phyloP scores from a whole-genome alignment of 1,140 invertebrate species.

The Trichogramma pretiosum region DNA sequence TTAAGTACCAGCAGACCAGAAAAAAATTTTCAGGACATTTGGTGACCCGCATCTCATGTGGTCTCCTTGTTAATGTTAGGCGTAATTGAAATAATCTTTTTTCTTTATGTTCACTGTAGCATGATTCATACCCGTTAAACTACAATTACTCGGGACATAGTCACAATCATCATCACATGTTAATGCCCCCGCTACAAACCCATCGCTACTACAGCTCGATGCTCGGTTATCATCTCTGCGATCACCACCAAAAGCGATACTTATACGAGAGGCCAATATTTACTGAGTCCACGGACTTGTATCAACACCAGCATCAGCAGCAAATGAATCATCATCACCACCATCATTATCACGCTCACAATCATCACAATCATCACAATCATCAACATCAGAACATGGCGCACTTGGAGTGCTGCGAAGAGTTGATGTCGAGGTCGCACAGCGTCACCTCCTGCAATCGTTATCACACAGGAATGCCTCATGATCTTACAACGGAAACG shows the following conservation, averaged over 20 bases:
- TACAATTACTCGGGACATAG: too few species aligned
- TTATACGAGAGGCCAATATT: conserved; percentile 38
- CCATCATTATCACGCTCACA: neutral
- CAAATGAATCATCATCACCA: conserved; percentile 5
- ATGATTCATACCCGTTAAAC: too few species aligned
- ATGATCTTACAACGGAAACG: conserved; percentile 47
- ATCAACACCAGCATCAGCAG: conserved; percentile 6
- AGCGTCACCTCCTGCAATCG: conserved; percentile 38
- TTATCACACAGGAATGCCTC: conserved; percentile 38
- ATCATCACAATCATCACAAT: conserved; percentile 7
- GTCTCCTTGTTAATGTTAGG: too few species aligned
- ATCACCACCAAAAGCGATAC: conserved; percentile 41
- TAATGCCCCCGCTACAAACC: too few species aligned
- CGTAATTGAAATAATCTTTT: too few species aligned
- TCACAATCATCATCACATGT: conserved; percentile 31
- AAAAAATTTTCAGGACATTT: too few species aligned
- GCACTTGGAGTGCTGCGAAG: conserved; percentile 37
- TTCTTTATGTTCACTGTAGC: too few species aligned
- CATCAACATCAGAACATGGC: conserved; percentile 17
- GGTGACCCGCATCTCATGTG: too few species aligned
- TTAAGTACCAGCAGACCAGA: too few species aligned
- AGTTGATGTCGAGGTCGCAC: conserved; percentile 34
- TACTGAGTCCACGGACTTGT: conserved; percentile 26
- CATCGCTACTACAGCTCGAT: too few species aligned
- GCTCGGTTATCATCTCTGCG: conserved; percentile 25